Evolutionary conservation across 2,888 invertebrate genomes (phyloP).

Genomic region (Meliscaeva auricollis): DNA sequence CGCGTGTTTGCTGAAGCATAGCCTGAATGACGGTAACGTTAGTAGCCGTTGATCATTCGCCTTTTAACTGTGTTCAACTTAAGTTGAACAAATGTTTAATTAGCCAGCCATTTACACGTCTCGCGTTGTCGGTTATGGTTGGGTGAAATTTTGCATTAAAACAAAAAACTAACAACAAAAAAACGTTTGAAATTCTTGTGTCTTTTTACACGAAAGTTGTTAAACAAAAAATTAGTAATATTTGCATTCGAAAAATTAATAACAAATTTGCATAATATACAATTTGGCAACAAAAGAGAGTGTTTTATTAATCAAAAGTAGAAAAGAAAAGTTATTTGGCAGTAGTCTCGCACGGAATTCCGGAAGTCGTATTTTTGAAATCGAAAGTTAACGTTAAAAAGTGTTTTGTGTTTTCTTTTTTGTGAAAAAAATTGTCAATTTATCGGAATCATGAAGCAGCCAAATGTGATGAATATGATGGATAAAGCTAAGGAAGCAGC

Average conservation of each 20-base stretch:
- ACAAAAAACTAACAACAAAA: constrained; percentile 1
- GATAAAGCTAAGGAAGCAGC: constrained; percentile 70
- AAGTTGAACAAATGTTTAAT: constrained; percentile 62
- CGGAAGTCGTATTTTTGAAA: constrained; percentile 1
- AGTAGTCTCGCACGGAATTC: background rate
- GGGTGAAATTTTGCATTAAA: constrained; percentile 38
- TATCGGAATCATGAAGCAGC: constrained; percentile 50
- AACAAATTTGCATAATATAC: background rate
- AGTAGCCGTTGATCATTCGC: constrained; percentile 64
- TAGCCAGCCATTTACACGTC: constrained; percentile 28
- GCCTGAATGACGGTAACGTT: constrained; percentile 42
- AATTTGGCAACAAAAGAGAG: background rate
- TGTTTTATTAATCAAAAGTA: background rate
- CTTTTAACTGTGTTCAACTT: constrained; percentile 64
- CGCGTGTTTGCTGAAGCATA: constrained; percentile 52
- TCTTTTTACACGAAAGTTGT: background rate
- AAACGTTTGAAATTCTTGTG: background rate
- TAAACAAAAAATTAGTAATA: background rate
- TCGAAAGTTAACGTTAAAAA: constrained; percentile 7
- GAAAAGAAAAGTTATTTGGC: background rate
- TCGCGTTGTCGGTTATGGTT: constrained; percentile 54
- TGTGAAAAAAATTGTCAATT: background rate
- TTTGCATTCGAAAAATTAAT: background rate
- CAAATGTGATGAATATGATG: constrained; percentile 44
- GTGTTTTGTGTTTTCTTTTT: constrained; percentile 5